Conservation (phyloP, 2,113 vertebrate species). For the Tapirus terrestris region DNA sequence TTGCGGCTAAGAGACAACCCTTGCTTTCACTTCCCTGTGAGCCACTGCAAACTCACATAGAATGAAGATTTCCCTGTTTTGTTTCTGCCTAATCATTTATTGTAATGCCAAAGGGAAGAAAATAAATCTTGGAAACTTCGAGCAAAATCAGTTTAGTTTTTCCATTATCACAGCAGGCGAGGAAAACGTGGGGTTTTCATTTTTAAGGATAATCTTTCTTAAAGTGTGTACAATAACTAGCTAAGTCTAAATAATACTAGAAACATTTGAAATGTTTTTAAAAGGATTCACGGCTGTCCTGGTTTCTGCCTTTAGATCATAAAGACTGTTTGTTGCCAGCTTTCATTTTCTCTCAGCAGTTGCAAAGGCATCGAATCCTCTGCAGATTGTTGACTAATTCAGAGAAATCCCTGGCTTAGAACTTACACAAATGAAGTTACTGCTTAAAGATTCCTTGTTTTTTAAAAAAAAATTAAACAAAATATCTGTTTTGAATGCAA, state of each 20-base stretch:
- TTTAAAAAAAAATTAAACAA: background rate
- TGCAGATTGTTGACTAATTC: background rate
- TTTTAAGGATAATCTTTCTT: slow-evolving; percentile 38
- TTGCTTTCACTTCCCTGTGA: background rate
- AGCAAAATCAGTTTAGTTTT: slow-evolving; percentile 46
- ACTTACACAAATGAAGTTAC: background rate
- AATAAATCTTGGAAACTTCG: slow-evolving; percentile 47
- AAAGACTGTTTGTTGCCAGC: accelerated
- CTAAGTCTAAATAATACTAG: background rate
- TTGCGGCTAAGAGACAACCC: background rate
- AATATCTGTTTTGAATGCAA: background rate
- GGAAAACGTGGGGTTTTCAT: background rate
- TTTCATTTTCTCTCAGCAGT: accelerated
- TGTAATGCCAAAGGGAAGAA: background rate
- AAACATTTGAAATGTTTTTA: background rate
- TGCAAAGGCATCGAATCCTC: background rate
- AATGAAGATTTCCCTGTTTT: background rate
- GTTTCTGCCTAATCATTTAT: slow-evolving; percentile 44
- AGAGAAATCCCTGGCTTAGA: background rate
- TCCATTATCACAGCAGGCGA: slow-evolving; percentile 47
- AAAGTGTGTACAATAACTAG: background rate
- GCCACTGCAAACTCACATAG: background rate
- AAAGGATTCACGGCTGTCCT: background rate
- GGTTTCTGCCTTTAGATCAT: background rate
- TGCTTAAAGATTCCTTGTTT: background rate